These are phyloP conservation scores for Bombycilla garrulus DNA, from an alignment of 2,113 vertebrate species.

Conservation along the genomic window DNA sequence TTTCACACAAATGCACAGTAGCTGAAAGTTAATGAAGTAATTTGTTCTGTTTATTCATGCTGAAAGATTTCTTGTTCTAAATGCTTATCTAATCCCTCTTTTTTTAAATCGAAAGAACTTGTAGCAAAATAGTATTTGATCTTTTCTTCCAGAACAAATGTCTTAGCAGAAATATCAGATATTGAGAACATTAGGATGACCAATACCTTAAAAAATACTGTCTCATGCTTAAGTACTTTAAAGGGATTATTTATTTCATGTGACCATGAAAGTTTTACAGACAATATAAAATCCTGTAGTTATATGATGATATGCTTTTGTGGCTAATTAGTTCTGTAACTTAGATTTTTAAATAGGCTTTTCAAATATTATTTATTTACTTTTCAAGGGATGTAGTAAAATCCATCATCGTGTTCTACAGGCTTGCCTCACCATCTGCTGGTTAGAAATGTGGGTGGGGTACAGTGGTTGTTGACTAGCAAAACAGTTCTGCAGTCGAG, in stretches of 20 bases:
- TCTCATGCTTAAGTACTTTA: neutral
- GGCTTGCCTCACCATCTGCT: constrained; percentile 29
- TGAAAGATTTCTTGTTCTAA: neutral
- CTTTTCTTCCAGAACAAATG: neutral
- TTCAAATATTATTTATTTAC: constrained; percentile 31
- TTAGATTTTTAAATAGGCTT: neutral
- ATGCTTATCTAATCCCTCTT: neutral
- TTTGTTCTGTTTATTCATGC: constrained; percentile 3
- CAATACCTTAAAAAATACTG: neutral
- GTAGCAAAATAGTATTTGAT: neutral
- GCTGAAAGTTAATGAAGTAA: neutral
- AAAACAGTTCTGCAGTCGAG: neutral
- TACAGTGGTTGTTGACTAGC: neutral
- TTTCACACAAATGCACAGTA: neutral
- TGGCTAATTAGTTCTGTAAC: neutral
- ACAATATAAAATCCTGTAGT: neutral
- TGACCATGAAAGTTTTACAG: neutral
- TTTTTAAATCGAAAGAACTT: neutral
- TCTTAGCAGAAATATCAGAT: neutral
- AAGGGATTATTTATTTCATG: neutral
- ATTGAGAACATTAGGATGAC: neutral
- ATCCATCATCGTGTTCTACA: neutral
- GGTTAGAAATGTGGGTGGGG: neutral
- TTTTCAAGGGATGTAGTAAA: neutral
- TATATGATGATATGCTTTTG: neutral